Evolutionary conservation across 1,140 invertebrate species (phyloP).

Genomic region (Ctenoplectra terminalis): DNA sequence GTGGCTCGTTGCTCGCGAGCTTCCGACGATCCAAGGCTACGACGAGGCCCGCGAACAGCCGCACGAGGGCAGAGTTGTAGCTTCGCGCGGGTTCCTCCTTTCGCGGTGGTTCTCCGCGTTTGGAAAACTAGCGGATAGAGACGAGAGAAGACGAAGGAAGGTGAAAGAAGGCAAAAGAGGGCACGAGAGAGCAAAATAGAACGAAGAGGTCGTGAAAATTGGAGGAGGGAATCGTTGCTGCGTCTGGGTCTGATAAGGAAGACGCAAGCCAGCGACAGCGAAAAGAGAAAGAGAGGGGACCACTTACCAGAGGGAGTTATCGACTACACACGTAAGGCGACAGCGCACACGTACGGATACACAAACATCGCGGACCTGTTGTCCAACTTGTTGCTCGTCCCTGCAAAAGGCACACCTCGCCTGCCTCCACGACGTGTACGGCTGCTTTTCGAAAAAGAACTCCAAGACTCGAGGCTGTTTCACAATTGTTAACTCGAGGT

Average conservation of each 20-base stretch:
- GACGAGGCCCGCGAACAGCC: constrained; percentile 25
- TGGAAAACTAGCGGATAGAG: background rate
- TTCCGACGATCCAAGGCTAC: background rate
- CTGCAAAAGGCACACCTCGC: constrained; percentile 67
- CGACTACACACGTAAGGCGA: constrained; percentile 68
- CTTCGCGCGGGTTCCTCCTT: constrained; percentile 41
- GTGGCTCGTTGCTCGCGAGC: background rate
- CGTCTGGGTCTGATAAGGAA: background rate
- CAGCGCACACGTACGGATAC: constrained; percentile 73
- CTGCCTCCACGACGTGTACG: constrained; percentile 44
- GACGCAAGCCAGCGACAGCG: background rate
- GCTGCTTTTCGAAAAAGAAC: constrained; percentile 57
- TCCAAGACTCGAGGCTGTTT: background rate
- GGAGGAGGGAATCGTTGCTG: background rate
- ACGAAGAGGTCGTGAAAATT: background rate
- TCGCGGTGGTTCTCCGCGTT: constrained; percentile 21
- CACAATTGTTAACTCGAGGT: too few species aligned
- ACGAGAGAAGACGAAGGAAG: too few species aligned
- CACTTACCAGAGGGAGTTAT: constrained; percentile 64
- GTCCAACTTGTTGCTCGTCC: constrained; percentile 80
- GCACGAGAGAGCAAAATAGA: background rate
- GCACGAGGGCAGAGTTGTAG: constrained; percentile 46
- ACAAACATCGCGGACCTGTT: constrained; percentile 80
- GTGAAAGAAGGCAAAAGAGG: background rate
- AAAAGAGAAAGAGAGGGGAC: constrained; percentile 10